A percentile compares a stretch with the other conserved stretches of the same genome.
phyloP scores from a whole-genome alignment of 2,113 vertebrate genomes.

The Sylvia atricapilla region DNA sequence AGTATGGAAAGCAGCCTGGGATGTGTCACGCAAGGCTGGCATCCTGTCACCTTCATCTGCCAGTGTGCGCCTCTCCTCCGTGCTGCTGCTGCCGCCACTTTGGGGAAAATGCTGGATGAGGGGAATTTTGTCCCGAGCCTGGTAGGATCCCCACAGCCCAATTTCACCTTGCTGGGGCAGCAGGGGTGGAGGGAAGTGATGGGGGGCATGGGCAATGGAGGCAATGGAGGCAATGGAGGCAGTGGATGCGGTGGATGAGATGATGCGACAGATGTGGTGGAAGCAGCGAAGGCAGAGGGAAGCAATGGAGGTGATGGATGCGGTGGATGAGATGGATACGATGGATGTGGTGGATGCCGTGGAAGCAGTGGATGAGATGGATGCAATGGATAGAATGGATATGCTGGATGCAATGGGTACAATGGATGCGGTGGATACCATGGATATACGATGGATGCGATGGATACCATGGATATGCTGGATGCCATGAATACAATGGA shows the following conservation, averaged over 20 bases:
- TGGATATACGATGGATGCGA: rapidly evolving
- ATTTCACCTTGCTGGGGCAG: rapidly evolving
- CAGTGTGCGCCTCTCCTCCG: rapidly evolving
- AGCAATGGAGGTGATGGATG: too few relatives aligned
- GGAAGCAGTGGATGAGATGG: rapidly evolving
- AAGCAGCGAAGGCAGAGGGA: too few relatives aligned
- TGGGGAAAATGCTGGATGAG: rapidly evolving
- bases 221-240: not conserved
- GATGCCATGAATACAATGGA: not conserved
- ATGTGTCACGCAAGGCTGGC: rapidly evolving
- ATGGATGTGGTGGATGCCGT: rapidly evolving
- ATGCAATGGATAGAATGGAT: rapidly evolving
- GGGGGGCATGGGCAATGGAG: rapidly evolving
- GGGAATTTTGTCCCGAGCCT: rapidly evolving
- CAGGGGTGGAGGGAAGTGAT: rapidly evolving
- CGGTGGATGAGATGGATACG: rapidly evolving
- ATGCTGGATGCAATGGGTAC: rapidly evolving
- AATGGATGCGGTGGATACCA: rapidly evolving
- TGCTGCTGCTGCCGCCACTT: not conserved
- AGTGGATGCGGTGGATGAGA: rapidly evolving
- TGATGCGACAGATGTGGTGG: rapidly evolving
- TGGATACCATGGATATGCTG: rapidly evolving
- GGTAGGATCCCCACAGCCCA: rapidly evolving
- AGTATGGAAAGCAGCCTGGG: not conserved
- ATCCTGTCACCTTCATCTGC: rapidly evolving